A percentile compares a stretch with the other conserved stretches of the same genome.
phyloP scores from a whole-genome alignment of 2,797 vertebrate species.

The Mustela erminea region DNA sequence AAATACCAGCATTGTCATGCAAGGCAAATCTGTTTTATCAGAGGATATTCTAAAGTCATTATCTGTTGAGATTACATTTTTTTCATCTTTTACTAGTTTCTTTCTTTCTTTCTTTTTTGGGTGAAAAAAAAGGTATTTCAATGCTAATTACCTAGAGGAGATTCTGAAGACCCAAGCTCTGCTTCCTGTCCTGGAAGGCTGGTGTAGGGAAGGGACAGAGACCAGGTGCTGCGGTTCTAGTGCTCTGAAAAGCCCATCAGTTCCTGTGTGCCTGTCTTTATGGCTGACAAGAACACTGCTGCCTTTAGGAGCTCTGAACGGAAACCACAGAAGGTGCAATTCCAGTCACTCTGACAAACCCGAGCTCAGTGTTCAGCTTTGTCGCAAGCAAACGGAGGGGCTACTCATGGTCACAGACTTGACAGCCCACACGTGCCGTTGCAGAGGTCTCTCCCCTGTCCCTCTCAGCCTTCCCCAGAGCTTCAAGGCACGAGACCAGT shows the following conservation, averaged over 20 bases:
- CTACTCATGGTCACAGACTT: not conserved
- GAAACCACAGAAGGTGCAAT: not conserved
- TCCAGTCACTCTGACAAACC: not conserved
- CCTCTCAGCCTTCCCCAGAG: not conserved
- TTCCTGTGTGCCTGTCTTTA: not conserved
- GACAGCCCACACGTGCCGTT: not conserved
- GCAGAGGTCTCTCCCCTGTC: not conserved
- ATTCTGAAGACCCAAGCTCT: conserved; percentile 6
- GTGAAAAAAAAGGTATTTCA: not conserved
- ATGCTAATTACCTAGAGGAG: not conserved
- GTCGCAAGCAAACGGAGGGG: not conserved
- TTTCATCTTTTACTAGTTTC: not conserved
- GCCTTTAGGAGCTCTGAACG: not conserved
- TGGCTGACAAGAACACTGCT: not conserved
- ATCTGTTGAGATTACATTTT: not conserved
- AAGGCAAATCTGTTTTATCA: conserved; percentile 28
- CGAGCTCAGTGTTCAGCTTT: not conserved
- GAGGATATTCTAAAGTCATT: not conserved
- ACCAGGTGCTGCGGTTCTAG: not conserved
- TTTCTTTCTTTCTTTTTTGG: not conserved
- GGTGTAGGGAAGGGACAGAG: not conserved
- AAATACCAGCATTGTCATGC: conserved; percentile 20
- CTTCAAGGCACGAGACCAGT: not conserved
- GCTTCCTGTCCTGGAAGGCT: not conserved
- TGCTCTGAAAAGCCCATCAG: not conserved